Evolutionary conservation across 2,797 vertebrate genomes (phyloP).

Genomic region (Danio albolineatus): DNA sequence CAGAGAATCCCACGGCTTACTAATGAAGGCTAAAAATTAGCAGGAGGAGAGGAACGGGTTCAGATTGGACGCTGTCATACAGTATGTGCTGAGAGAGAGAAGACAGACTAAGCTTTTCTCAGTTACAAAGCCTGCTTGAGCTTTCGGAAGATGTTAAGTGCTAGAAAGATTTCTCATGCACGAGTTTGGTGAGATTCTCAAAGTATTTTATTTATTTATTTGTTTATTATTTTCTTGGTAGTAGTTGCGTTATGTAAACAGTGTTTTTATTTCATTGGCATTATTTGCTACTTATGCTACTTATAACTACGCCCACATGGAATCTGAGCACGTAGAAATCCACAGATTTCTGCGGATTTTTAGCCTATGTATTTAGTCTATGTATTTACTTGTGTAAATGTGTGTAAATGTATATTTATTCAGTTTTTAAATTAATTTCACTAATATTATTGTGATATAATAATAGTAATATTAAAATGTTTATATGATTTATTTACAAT

Average conservation of each 20-base stretch:
- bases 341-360: too few species aligned
- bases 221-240: not conserved
- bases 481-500: too few species aligned
- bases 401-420: too few species aligned
- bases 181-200: constrained; percentile 4
- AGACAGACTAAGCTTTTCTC: constrained; percentile 34
- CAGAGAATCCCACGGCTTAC: constrained; percentile 46
- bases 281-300: too few species aligned
- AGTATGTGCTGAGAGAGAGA: constrained; percentile 45
- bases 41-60: constrained; percentile 48
- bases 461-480: too few species aligned
- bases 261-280: not conserved
- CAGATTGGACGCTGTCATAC: constrained; percentile 43
- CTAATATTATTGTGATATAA: too few species aligned
- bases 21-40: constrained; percentile 60
- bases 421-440: too few species aligned
- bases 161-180: constrained; percentile 7
- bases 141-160: constrained; percentile 28
- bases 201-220: not conserved
- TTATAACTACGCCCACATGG: too few species aligned
- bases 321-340: too few species aligned
- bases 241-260: not conserved
- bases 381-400: too few species aligned
- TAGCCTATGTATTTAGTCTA: too few species aligned
- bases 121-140: constrained; percentile 48